Evolutionary conservation across 2,888 invertebrate genomes (phyloP), one percentile per base, ranked within the genome.

Genomic region (Lithosia quadra): DNA sequence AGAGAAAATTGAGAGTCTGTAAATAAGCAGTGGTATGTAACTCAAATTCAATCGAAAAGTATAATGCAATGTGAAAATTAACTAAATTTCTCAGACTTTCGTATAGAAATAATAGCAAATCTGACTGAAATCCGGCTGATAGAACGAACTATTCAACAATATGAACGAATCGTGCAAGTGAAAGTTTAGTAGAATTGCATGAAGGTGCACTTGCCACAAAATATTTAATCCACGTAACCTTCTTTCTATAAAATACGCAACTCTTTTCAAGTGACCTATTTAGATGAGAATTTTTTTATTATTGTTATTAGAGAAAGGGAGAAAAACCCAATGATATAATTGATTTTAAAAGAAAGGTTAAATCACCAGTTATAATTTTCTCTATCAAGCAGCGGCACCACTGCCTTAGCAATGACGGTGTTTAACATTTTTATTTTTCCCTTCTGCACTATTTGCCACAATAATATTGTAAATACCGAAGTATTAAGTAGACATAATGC

Each of bases 81-180:
- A 21, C 28, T 53, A 24, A 53, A 53, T 18, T 34, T 63, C 34
- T 33, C 55, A 34, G 5, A 63, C 55, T 55, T 55, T 53, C 21
- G 8, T 21, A 9, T 33, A 33, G 34, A 57, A 21, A 28, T 67
- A 55, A 53, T 36, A 61, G 22, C 7, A 58, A 4, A n/a, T 22
- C 3, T 43, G 24, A 13, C 55, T 21, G 18, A 56, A 55, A 33
- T 56, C 11, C n/a, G 33, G 11, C 74, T 68, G 69, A 70, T 66
- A 69, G 63, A 75, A 61, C 72, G 24, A 65, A 73, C 73, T 72
- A 73, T 83, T 85, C 81, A 80, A 85, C 78, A 82, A 86, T 86
- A 84, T 85, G 84, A 86, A 84, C 84, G 87, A 89, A 86, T 83
- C 83, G 85, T 85, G 84, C 85, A 89, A 90, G 92, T 90, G 92